Evolutionary conservation across 2,888 invertebrate species (phyloP).

Genomic region (Strigamia maritima): DNA sequence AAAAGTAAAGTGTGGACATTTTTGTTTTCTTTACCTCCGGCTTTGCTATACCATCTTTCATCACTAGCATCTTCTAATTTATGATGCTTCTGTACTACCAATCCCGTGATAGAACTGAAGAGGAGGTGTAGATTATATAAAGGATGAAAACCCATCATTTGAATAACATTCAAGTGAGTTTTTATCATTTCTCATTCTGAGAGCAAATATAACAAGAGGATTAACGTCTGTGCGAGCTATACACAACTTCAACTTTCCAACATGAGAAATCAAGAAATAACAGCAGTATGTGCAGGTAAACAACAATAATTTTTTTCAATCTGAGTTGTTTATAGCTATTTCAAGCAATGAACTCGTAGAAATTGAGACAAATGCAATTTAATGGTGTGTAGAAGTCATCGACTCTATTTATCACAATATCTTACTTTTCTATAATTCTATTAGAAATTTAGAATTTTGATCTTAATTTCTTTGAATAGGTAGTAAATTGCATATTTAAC

Average conservation of each 20-base stretch:
- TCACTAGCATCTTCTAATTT: not conserved
- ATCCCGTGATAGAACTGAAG: not conserved
- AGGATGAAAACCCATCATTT: constrained; percentile 17
- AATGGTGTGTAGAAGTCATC: no score
- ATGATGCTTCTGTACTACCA: not conserved
- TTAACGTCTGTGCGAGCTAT: not conserved
- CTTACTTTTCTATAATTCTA: no score
- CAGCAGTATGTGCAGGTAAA: constrained; percentile 1
- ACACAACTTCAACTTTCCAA: not conserved
- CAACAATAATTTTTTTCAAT: not conserved
- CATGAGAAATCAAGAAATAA: not conserved
- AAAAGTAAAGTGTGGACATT: not conserved
- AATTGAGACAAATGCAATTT: no score
- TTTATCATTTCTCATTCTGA: not conserved
- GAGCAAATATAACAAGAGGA: not conserved
- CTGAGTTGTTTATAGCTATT: no score
- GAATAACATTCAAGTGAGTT: not conserved
- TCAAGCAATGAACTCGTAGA: no score
- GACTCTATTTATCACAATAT: no score
- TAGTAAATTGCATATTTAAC: no score
- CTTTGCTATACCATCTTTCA: constrained; percentile 12
- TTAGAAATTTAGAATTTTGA: no score
- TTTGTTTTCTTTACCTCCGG: not conserved
- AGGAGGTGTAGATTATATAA: not conserved
- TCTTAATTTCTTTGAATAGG: no score